These are phyloP conservation scores for Neoarius graeffei DNA, from an alignment of 2,113 vertebrate species.

Conservation along the genomic window DNA sequence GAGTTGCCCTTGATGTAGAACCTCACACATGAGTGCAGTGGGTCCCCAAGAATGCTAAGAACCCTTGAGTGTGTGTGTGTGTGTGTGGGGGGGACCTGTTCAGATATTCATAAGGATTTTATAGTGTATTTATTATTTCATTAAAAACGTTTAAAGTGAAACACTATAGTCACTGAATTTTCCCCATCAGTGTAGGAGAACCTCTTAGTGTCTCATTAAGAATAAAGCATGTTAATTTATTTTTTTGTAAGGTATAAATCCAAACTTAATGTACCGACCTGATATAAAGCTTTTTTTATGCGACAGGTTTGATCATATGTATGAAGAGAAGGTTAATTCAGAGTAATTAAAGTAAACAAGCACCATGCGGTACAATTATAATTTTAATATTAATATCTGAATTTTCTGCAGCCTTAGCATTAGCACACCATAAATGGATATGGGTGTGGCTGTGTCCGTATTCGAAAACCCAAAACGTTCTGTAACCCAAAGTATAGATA, in stretches of 20 bases:
- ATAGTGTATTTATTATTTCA: not conserved
- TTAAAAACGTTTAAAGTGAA: not conserved
- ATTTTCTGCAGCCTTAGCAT: not conserved
- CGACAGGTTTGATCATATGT: too few relatives aligned
- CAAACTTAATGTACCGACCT: not conserved
- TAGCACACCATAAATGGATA: not conserved
- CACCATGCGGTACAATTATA: not conserved
- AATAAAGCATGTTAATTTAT: not conserved
- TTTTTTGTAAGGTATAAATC: not conserved
- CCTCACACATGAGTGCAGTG: too few relatives aligned
- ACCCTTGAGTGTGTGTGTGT: not conserved
- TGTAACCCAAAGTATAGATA: not conserved
- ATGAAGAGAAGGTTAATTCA: not conserved
- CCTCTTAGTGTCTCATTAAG: not conserved
- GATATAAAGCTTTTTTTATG: not conserved
- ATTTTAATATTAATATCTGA: not conserved
- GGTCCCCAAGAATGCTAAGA: not conserved
- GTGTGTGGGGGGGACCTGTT: not conserved
- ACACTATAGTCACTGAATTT: not conserved
- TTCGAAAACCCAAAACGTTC: not conserved
- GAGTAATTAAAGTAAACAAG: not conserved
- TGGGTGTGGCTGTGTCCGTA: not conserved
- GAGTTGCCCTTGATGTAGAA: not conserved
- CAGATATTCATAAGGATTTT: not conserved
- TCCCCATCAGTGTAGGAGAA: not conserved